Base-by-base conservation (phyloP, 2,113 vertebrate genomes). In the Nicator chloris region DNA sequence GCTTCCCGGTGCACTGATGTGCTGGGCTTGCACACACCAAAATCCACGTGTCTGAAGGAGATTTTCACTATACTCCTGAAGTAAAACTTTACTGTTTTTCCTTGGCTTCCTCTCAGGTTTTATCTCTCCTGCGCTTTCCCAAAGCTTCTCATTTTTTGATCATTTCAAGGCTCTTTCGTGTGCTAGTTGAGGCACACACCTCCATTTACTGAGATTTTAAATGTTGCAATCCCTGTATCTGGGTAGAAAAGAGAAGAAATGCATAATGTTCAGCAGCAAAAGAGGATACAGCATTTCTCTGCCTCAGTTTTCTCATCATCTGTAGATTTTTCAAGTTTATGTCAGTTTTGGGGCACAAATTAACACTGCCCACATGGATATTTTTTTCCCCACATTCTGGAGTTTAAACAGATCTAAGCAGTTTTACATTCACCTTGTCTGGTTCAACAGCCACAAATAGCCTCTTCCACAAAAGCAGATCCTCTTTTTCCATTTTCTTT, bases 1-100 rank as follows among this genome's bases (percentile, higher is more conserved):
- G 42, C 39, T 72, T 73, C 60, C 77, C 7, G 0, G 15, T 0
- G 3, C 6, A 4, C 24, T 44, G 35, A 2, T 63, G 21, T 3
- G 1, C 47, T 1, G 1, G 11, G 27, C 11, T 88, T 11, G 15
- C 22, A 33, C 13, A 2, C 33, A 9, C 6, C 27, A 44, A 79
- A 68, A 9, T 31, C 60, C 85, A 39, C 1, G 2, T 19, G 10
- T 13, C 30, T 42, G 16, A 31, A 79, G 3, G 39, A 27, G 65
- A 72, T 73, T 61, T 75, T 71, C 60, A 37, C 22, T 11, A 0
- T 33, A 9, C 16, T 54, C 47, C 39, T 31, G 11, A 11, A 22
- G 26, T n/a, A 2, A 42, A 30, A 13, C 7, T 84, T 64, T 7
- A 5, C 22, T 86, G 3, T 1, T 80, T 82, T 37, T 27, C 11